Evolutionary conservation across 2,797 vertebrate species (phyloP).

Genomic region (Melanotaenia trifasciata): DNA sequence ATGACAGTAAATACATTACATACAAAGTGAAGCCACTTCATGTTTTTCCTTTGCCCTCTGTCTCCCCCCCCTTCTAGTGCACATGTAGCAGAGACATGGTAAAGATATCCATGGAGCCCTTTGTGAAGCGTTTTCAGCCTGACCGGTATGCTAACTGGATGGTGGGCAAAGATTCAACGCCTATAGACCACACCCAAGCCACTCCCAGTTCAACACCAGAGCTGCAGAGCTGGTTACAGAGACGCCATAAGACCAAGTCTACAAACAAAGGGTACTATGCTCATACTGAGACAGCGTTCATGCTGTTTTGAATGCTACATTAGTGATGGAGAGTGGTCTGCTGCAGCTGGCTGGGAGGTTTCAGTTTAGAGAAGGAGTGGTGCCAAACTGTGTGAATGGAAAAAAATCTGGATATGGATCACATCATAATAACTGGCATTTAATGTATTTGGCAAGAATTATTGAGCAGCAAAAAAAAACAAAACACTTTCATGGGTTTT

Average conservation of each 20-base stretch:
- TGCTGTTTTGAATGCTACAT: constrained; percentile 1
- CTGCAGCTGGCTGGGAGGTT: background rate
- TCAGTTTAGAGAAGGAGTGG: background rate
- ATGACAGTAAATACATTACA: background rate
- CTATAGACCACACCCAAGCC: constrained; percentile 90
- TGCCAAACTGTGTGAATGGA: background rate
- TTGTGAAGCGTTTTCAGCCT: constrained; percentile 96
- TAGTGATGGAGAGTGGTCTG: background rate
- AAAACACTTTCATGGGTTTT: constrained; percentile 11
- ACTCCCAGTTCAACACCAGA: constrained; percentile 92
- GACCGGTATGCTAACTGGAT: constrained; percentile 94
- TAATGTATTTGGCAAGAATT: constrained; percentile 14
- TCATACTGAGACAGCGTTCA: background rate
- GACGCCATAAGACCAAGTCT: constrained; percentile 82
- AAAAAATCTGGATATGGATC: constrained; percentile 6
- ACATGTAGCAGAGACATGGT: constrained; percentile 97
- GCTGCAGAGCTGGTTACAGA: constrained; percentile 90
- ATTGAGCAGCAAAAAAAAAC: constrained; percentile 2
- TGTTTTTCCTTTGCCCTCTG: background rate
- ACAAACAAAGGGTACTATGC: constrained; percentile 81
- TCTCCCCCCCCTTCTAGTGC: constrained; percentile 82
- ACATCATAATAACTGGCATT: constrained; percentile 3
- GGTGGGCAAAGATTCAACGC: constrained; percentile 91
- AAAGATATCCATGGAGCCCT: constrained; percentile 97
- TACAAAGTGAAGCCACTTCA: too few species aligned